Base-by-base conservation (phyloP, 2,113 vertebrate species). In the Eulacestoma nigropectus region DNA sequence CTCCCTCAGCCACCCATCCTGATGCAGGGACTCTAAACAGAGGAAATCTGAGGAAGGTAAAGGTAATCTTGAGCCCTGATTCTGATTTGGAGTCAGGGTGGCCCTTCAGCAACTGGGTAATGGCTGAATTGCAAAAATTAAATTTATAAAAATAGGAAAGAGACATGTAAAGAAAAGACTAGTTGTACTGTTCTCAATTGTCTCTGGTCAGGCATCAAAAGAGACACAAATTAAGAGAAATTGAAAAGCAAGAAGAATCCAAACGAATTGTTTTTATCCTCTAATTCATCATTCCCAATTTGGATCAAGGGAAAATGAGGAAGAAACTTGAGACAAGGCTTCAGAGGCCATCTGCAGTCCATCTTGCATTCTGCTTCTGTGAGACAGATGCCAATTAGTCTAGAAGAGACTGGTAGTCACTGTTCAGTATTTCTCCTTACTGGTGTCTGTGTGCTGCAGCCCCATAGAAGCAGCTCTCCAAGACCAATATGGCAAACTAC, bases 321-420 rank as follows among this genome's bases (percentile, higher is more conserved):
- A 89, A 82, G 96, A 97, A 96, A 97, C 87, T 87, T 95, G 93
- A 96, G 96, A 94, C 96, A 83, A 79, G 73, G 80, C 73, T 93
- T 90, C 89, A 95, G 91, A 93, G 86, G 94, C 93, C 94, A 95
- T 97, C 92, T 97, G 96, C 86, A 94, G 95, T 80, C 88, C 83
- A 90, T 96, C 95, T 84, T 84, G 72, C 67, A 57, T 77, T 95
- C 91, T 90, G 89, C 91, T 95, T 86, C 94, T 89, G 94, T 67
- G 93, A 90, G 95, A 81, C 94, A 95, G 90, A 95, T 95, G 93
- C 96, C 95, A 96, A 46, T 95, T 95, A 90, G 68, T n/a, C 49
- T 79, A 57, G n/a, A 83, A 77, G 42, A 81, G 56, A 55, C 63
- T 93, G 56, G 83, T 20, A 94, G 83, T 29, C 46, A 25, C 47